Base-by-base conservation (phyloP, 2,113 vertebrate genomes). In the Nestor notabilis region DNA sequence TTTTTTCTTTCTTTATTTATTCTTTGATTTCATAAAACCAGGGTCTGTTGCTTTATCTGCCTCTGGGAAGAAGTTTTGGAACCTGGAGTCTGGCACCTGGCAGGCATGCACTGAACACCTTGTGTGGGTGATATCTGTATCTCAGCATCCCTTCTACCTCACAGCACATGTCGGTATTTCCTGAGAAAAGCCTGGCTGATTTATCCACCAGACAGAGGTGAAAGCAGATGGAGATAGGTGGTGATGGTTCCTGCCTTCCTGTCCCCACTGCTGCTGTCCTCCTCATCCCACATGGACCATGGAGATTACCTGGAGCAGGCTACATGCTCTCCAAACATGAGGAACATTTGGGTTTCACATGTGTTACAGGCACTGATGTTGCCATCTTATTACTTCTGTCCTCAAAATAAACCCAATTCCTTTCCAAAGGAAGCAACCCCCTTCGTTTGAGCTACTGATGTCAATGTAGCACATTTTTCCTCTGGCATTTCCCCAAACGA, bases 241-340 rank as follows among this genome's bases (percentile, higher is more conserved):
- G n/a, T 69, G 66, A 60, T 4, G 10, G n/a, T 20, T 78, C 83
- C 77, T 83, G 46, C 61, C 44, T 75, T 75, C 55, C 33, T 60
- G 33, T 49, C 50, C 49, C 28, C 35, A 44, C 13, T 2, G 11
- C 33, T 61, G 35, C 46, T 55, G 41, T 50, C 55, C 33, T 89
- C 19, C 21, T 56, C 2, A 3, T 76, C 44, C 27, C 66, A 33
- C 0, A 1, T 13, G 44, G 33, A 41, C 49, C 1, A 0, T 37
- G 39, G 72, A 39, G n/a, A 74, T 83, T 39, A 24, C 21, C 33
- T 43, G 58, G 41, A 46, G 44, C 21, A 69, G 39, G 23, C 10
- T 58, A 31, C 1, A 0, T 39, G 37, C n/a, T 63, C 41, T 82
- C 27, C 60, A 61, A 55, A 35, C 11, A 14, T 0, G 0, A 89